phyloP scores from a whole-genome alignment of 2,797 vertebrate genomes.

The Anabas testudineus region DNA sequence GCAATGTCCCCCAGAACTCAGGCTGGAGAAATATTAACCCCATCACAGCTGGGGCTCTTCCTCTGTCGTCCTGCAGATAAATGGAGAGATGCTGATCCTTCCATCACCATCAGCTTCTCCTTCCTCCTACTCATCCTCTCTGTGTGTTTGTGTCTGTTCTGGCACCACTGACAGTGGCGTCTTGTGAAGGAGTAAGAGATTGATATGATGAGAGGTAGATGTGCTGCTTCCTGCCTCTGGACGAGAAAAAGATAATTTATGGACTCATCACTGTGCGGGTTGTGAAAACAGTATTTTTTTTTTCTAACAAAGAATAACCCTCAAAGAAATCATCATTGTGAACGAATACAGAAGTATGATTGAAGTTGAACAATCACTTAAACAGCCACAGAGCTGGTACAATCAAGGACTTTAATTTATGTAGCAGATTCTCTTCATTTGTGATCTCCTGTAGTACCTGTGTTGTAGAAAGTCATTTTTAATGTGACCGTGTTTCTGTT shows the following conservation, averaged over 20 bases:
- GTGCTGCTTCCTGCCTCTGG: constrained; percentile 73
- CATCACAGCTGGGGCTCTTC: constrained; percentile 76
- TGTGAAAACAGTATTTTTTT: constrained; percentile 45
- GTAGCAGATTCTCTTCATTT: constrained; percentile 61
- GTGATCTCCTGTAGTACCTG: constrained; percentile 47
- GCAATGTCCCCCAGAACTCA: constrained; percentile 44
- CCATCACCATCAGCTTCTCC: constrained; percentile 72
- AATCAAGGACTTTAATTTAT: constrained; percentile 75
- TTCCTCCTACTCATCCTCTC: constrained; percentile 79
- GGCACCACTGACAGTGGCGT: constrained; percentile 69
- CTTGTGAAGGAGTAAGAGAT: constrained; percentile 75
- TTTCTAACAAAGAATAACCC: constrained; percentile 60
- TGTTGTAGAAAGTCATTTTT: constrained; percentile 32
- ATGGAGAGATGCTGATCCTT: constrained; percentile 74
- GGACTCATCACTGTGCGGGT: constrained; percentile 67
- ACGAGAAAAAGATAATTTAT: constrained; percentile 68
- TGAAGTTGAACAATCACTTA: constrained; percentile 78
- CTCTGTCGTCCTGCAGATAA: constrained; percentile 66
- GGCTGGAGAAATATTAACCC: constrained; percentile 77
- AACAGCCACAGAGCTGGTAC: constrained; percentile 55
- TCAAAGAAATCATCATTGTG: constrained; percentile 68
- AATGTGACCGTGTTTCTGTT: constrained; percentile 31
- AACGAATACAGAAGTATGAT: constrained; percentile 65
- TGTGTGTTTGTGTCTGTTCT: constrained; percentile 74
- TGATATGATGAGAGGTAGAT: constrained; percentile 78